phyloP scores from a whole-genome alignment of 2,888 invertebrate species.

The Apamea sordens region DNA sequence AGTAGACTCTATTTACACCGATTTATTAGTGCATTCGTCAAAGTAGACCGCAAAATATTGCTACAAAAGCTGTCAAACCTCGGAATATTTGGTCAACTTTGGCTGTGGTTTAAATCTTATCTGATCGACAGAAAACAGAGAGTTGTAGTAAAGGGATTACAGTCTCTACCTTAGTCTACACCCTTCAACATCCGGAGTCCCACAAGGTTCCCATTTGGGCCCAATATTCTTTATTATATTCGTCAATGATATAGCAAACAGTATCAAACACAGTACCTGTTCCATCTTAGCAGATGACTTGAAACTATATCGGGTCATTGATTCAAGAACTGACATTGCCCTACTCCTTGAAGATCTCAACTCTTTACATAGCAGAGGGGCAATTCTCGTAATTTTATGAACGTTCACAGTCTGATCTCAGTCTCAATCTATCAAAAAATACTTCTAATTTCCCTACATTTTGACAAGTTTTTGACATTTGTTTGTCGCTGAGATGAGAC shows the following conservation, averaged over 20 bases:
- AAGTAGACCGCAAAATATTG: no score
- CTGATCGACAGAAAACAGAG: neutral
- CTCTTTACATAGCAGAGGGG: no score
- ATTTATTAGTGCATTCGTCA: no score
- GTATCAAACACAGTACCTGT: neutral
- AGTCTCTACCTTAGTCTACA: neutral
- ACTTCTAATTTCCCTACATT: no score
- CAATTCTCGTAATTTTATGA: no score
- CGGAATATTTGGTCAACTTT: neutral
- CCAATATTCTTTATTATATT: neutral
- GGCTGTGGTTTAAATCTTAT: constrained; percentile 8
- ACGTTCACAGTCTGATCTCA: no score
- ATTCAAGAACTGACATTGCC: neutral
- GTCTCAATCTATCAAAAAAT: no score
- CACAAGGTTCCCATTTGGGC: constrained; percentile 4
- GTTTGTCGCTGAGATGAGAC: no score
- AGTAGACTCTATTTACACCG: no score
- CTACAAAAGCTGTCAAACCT: neutral
- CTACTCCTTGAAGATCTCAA: neutral
- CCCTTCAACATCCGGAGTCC: neutral
- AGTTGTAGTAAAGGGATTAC: constrained; percentile 4
- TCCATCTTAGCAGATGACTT: neutral
- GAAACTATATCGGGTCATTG: neutral
- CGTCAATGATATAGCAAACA: neutral
- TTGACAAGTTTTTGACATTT: no score